These are phyloP conservation scores for Plectrocnemia conspersa DNA, from an alignment of 1,140 invertebrate genomes.

Conservation along the genomic window DNA sequence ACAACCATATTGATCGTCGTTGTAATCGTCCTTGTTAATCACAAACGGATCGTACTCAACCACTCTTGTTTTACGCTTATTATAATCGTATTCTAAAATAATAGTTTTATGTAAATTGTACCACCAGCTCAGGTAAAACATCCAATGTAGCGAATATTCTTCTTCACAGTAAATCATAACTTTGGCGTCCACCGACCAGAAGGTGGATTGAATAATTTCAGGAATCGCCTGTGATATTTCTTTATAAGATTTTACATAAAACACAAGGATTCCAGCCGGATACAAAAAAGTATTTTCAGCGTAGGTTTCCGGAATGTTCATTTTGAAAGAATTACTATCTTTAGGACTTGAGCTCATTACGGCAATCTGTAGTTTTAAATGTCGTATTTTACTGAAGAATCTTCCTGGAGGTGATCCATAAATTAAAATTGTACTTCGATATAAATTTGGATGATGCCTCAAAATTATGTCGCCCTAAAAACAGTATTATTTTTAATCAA, in stretches of 20 bases:
- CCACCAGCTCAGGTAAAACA: slow-evolving; percentile 21
- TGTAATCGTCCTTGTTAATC: neutral
- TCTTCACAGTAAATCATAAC: slow-evolving; percentile 1
- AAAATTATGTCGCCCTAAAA: slow-evolving; percentile 5
- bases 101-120: neutral
- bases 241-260: slow-evolving; percentile 1
- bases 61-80: neutral
- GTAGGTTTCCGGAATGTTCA: neutral
- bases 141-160: neutral
- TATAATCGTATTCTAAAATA: slow-evolving; percentile 1
- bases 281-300: slow-evolving; percentile 14
- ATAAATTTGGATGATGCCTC: neutral
- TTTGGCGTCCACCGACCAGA: slow-evolving; percentile 10
- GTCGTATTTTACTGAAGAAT: neutral
- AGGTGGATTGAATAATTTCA: slow-evolving; percentile 7
- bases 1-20: slow-evolving; percentile 8
- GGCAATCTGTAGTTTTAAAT: slow-evolving; percentile 6
- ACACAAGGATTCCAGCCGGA: slow-evolving; percentile 1
- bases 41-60: slow-evolving; percentile 8
- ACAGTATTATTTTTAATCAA: neutral
- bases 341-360: neutral
- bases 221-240: slow-evolving; percentile 3
- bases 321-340: slow-evolving; percentile 4
- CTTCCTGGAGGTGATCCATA: slow-evolving; percentile 3
- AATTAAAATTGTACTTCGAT: slow-evolving; percentile 1